These are phyloP conservation scores for Drosophila neotestacea DNA, from an alignment of 2,888 invertebrate species.

Conservation along the genomic window DNA sequence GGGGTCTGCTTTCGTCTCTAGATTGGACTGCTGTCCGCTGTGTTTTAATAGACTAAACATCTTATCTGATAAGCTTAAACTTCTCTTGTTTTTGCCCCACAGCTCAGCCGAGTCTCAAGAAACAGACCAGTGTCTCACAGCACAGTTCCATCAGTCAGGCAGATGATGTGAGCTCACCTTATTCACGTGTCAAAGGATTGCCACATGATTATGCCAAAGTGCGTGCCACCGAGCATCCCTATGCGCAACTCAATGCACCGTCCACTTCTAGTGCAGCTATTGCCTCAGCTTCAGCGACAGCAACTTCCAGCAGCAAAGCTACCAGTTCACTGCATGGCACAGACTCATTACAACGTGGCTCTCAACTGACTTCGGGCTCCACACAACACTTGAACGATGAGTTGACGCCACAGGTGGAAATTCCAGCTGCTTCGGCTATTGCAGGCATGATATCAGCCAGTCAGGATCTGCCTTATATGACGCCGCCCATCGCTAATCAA, in stretches of 20 bases:
- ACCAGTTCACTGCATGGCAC: constrained; percentile 60
- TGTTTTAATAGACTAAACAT: no score
- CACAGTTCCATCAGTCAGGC: constrained; percentile 87
- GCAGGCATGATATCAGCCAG: constrained; percentile 94
- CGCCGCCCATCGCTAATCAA: constrained; percentile 89
- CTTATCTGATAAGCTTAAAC: no score
- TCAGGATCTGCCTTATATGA: constrained; percentile 95
- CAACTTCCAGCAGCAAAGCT: constrained; percentile 44
- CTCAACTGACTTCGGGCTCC: constrained; percentile 55
- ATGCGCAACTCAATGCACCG: constrained; percentile 84
- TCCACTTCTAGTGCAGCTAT: constrained; percentile 73
- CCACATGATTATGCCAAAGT: constrained; percentile 89
- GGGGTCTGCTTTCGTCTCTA: no score
- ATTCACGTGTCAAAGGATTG: constrained; percentile 88
- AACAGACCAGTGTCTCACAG: constrained; percentile 87
- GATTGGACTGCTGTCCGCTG: no score
- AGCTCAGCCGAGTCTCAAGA: constrained; percentile 84
- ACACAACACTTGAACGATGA: constrained; percentile 68
- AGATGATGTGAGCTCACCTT: constrained; percentile 88
- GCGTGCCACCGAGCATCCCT: constrained; percentile 85
- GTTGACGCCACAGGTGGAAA: constrained; percentile 86
- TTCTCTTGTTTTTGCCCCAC: neutral
- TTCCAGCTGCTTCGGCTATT: constrained; percentile 94
- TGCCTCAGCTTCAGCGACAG: constrained; percentile 50
- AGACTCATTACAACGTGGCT: constrained; percentile 51